phyloP scores from a whole-genome alignment of 2,113 vertebrate genomes.

The Mystacornis crossleyi region DNA sequence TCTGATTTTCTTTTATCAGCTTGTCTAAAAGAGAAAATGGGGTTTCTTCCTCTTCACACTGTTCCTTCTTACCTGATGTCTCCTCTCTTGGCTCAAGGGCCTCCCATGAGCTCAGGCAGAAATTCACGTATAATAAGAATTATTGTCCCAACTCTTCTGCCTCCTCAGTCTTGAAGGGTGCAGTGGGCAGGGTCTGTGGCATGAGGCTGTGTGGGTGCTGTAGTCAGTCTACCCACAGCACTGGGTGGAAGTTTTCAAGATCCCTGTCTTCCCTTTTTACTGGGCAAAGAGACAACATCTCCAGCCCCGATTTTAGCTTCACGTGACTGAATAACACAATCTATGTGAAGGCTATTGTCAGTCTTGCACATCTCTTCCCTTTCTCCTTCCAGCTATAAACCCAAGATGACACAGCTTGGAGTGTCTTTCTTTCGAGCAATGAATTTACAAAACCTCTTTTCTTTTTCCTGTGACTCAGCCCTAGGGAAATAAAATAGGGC shows the following conservation, averaged over 20 bases:
- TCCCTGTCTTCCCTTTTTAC: not conserved
- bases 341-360: not conserved
- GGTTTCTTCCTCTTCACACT: not conserved
- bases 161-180: not conserved
- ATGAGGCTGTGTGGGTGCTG: not conserved
- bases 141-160: not conserved
- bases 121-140: not conserved
- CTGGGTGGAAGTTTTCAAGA: not conserved
- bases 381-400: not conserved
- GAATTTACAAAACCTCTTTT: not conserved
- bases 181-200: not conserved
- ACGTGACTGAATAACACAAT: not conserved
- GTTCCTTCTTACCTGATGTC: not conserved
- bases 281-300: not conserved
- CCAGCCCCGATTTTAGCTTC: not conserved
- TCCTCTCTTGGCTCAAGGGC: not conserved
- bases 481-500: not conserved
- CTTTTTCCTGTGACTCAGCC: not conserved
- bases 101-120: not conserved
- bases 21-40: not conserved
- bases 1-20: not conserved
- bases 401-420: not conserved
- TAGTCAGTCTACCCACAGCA: not conserved
- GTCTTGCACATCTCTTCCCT: not conserved
- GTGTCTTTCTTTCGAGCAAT: not conserved